Conservation (phyloP, 1,140 invertebrate genomes). For the Penaeus indicus region DNA sequence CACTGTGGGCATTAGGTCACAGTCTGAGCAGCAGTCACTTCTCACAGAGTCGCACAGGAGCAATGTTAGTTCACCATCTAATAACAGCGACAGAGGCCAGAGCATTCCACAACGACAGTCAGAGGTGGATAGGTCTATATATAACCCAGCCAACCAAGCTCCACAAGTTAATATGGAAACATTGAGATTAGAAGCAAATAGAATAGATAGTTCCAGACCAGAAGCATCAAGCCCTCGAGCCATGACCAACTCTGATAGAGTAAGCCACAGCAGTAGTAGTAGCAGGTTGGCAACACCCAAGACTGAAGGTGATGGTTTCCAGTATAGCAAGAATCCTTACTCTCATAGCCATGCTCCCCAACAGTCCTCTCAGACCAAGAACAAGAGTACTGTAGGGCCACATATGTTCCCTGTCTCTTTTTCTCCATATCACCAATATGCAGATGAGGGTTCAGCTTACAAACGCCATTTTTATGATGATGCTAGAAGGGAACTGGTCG, state of each 20-base stretch:
- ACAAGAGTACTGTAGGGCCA: constrained; percentile 21
- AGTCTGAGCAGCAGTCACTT: constrained; percentile 23
- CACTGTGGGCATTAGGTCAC: not conserved
- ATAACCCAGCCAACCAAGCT: constrained; percentile 3
- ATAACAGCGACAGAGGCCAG: constrained; percentile 9
- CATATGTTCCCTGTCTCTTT: constrained; percentile 53
- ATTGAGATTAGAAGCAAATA: constrained; percentile 33
- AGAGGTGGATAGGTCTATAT: not conserved
- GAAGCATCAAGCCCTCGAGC: too few relatives aligned
- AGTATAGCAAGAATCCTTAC: constrained; percentile 40
- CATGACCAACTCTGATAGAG: constrained; percentile 14
- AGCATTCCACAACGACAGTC: constrained; percentile 31
- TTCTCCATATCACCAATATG: constrained; percentile 49
- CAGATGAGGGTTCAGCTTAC: constrained; percentile 40
- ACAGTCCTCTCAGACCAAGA: constrained; percentile 27
- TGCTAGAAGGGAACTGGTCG: not conserved
- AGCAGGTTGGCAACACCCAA: constrained; percentile 33
- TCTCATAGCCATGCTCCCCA: constrained; percentile 27
- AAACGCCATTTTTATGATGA: constrained; percentile 57
- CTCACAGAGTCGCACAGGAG: constrained; percentile 32
- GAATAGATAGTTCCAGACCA: not conserved
- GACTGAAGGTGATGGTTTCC: constrained; percentile 39
- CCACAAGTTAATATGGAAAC: constrained; percentile 44
- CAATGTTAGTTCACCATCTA: constrained; percentile 34
- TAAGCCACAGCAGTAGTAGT: constrained; percentile 30